Base-by-base conservation (phyloP, 2,888 invertebrate species). In the Phasia obesa region DNA sequence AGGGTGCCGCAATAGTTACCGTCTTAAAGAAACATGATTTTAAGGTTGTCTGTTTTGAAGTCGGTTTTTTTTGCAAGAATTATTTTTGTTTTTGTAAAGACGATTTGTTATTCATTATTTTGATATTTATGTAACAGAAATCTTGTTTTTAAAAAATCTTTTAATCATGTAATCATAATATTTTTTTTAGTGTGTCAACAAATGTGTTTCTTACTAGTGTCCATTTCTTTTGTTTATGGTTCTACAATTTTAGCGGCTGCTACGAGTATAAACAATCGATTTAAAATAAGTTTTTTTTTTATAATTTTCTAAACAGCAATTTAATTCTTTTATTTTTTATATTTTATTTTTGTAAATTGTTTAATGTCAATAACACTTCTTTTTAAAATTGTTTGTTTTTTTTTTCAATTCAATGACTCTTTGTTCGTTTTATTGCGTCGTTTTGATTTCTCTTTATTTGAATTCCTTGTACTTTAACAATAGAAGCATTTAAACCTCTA, bases 301-400 rank as follows among this genome's bases (percentile, higher is more conserved):
- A 6, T 2, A 38, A 38, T 11, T 38, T 38, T 15, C 38, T 42
- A 42, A 42, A 31, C 57, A 57, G 17, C 19, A 23, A 13, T 35
- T 23, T 15, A 35, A 25, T 27, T 44, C 11, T n/a, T 47, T 31
- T 70, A 21, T 71, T 59, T 19, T 53, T 4, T 5, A 31, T 51
- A 62, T 49, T 75, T 71, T 71, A 59, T 71, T 71, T 67, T 65
- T 27, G 21, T 76, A 76, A 81, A 59, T 75, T 35, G 70, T 75
- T 76, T 59, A 71, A 44, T 81, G 59, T 75, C 70, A 81, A 71
- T 71, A 81, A 65, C 76, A 81, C 75, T 35, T 70, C 55, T 19
- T 15, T 4, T 5, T 27, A 35, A 70, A 71, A 67, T 59, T 60
- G 51, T 70, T 65, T 65, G 35, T 70, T 19, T 55, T 31, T 5